These are phyloP conservation scores for Psittacula derbiana DNA, from an alignment of 2,797 vertebrate species.

Conservation along the genomic window DNA sequence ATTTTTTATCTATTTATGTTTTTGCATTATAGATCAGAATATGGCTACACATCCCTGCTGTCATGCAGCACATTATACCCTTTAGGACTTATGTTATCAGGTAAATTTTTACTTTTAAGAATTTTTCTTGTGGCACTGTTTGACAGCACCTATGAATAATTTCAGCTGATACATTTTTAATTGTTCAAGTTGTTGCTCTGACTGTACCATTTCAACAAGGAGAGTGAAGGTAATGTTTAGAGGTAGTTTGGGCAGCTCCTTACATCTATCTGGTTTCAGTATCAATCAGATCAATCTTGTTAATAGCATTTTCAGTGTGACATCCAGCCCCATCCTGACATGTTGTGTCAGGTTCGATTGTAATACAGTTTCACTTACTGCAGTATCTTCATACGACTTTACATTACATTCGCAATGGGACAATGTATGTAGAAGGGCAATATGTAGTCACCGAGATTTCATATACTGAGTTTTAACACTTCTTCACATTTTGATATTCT, in stretches of 20 bases:
- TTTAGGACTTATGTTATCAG: slow-evolving; percentile 98
- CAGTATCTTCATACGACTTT: background rate
- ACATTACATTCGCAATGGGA: background rate
- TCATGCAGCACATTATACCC: slow-evolving; percentile 99
- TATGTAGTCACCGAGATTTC: background rate
- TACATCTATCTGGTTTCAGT: background rate
- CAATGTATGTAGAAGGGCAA: background rate
- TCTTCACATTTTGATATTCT: slow-evolving; percentile 11
- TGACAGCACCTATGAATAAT: background rate
- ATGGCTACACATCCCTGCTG: slow-evolving; percentile 98
- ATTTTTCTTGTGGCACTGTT: background rate
- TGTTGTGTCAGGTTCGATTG: background rate
- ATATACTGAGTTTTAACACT: background rate
- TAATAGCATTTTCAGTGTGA: background rate
- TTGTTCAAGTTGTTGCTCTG: background rate
- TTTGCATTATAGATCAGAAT: slow-evolving; percentile 85
- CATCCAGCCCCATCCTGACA: background rate
- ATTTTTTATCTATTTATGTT: slow-evolving; percentile 42
- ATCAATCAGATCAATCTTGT: background rate
- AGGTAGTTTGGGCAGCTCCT: background rate
- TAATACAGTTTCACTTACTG: background rate
- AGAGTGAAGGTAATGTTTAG: background rate
- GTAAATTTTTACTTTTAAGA: slow-evolving; percentile 70
- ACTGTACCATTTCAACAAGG: background rate
- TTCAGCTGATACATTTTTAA: background rate